These are phyloP conservation scores for Acleris holmiana DNA, from an alignment of 2,888 invertebrate species.

Conservation along the genomic window DNA sequence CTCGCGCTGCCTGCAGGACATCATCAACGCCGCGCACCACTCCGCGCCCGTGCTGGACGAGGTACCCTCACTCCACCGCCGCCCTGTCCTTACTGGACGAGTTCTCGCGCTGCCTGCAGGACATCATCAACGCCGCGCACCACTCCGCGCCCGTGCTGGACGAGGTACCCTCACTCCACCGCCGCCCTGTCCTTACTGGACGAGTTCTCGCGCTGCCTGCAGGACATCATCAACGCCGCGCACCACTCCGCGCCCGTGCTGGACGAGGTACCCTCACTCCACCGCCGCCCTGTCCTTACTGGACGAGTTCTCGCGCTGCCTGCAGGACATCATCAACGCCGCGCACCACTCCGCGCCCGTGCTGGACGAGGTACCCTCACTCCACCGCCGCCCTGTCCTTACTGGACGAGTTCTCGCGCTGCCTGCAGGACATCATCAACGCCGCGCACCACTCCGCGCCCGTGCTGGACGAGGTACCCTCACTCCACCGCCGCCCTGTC, in stretches of 20 bases:
- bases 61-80: too few relatives aligned
- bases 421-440: constrained; percentile 96
- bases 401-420: constrained; percentile 97
- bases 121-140: too few relatives aligned
- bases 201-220: constrained; percentile 97
- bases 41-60: too few relatives aligned
- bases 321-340: constrained; percentile 95
- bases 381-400: not conserved
- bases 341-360: constrained; percentile 40
- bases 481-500: not conserved
- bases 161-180: too few relatives aligned
- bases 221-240: constrained; percentile 93
- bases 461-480: constrained; percentile 19
- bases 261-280: constrained; percentile 18
- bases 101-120: too few relatives aligned
- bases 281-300: constrained; percentile 64
- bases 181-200: too few relatives aligned
- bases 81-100: too few relatives aligned
- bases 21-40: too few relatives aligned
- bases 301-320: constrained; percentile 97
- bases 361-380: constrained; percentile 17
- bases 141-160: too few relatives aligned
- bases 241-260: constrained; percentile 38
- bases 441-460: constrained; percentile 60
- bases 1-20: too few relatives aligned